phyloP scores from a whole-genome alignment of 2,797 vertebrate species.

The Spinibarbus caldwelli region DNA sequence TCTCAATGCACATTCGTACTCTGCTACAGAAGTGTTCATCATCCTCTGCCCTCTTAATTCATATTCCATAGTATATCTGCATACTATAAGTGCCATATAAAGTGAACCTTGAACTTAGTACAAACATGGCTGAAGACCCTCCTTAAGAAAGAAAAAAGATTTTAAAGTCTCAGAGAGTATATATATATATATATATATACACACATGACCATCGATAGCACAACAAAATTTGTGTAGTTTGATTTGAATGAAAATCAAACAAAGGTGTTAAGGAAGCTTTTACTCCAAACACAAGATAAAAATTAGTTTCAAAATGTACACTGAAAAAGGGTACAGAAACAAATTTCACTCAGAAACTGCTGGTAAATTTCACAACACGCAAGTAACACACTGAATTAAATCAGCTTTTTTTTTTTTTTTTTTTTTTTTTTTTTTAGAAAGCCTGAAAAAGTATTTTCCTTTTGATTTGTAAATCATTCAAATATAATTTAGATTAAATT shows the following conservation, averaged over 20 bases:
- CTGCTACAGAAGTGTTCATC: neutral
- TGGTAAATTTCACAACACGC: no score
- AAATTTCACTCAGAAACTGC: no score
- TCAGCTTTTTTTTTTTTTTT: no score
- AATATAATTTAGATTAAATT: no score
- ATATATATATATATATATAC: neutral
- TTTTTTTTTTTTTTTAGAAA: no score
- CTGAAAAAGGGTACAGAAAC: no score
- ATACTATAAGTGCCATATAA: neutral
- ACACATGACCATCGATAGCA: neutral
- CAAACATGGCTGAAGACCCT: no score
- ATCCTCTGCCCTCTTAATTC: neutral
- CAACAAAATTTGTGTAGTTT: neutral
- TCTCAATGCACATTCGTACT: slow-evolving; percentile 6
- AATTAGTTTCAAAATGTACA: neutral
- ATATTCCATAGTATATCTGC: neutral
- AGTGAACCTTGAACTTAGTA: neutral
- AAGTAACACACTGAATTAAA: no score
- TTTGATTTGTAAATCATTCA: no score
- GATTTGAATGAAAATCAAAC: neutral
- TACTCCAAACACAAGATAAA: neutral
- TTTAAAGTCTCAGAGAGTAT: neutral
- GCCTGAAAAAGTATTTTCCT: no score
- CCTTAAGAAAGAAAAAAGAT: neutral
- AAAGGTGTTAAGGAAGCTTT: neutral